A percentile compares a stretch with the other conserved stretches of the same genome.
These are phyloP conservation scores for Meda fulgida DNA, from an alignment of 2,797 vertebrate genomes.

Conservation along the genomic window DNA sequence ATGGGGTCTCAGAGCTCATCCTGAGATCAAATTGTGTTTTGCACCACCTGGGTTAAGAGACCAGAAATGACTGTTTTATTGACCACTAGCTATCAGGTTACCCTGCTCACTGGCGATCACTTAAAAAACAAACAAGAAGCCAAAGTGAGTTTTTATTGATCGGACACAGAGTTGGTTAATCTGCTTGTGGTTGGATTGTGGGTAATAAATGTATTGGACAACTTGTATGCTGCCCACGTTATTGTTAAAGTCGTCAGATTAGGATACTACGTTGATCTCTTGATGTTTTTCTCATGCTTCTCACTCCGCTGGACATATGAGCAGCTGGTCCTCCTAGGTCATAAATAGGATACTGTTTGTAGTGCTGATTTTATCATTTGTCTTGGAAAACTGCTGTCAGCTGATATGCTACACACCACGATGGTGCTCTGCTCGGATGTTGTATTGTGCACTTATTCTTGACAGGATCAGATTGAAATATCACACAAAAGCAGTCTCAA, in stretches of 20 bases:
- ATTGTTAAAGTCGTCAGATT: not conserved
- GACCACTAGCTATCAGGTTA: conserved; percentile 43
- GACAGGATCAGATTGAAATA: conserved; percentile 11
- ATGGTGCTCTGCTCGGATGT: not conserved
- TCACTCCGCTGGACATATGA: not conserved
- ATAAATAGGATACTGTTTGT: not conserved
- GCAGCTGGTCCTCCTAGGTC: not conserved
- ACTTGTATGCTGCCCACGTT: not conserved
- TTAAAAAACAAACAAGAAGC: conserved; percentile 45
- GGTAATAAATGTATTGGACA: conserved; percentile 18
- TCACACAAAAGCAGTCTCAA: not conserved
- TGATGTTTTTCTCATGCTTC: not conserved
- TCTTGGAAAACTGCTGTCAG: not conserved
- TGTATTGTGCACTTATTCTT: not conserved
- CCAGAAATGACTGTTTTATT: conserved; percentile 39
- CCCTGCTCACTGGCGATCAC: conserved; percentile 23
- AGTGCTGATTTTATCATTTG: not conserved
- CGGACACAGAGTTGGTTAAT: conserved; percentile 18
- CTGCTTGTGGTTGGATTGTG: conserved; percentile 29
- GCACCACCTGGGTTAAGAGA: conserved; percentile 43
- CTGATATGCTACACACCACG: not conserved
- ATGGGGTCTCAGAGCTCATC: not conserved
- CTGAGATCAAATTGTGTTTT: conserved; percentile 30
- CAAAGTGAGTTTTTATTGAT: conserved; percentile 51
- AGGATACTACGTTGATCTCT: not conserved